Evolutionary conservation across 2,797 vertebrate genomes (phyloP).

Genomic region (Clarias fuscus): DNA sequence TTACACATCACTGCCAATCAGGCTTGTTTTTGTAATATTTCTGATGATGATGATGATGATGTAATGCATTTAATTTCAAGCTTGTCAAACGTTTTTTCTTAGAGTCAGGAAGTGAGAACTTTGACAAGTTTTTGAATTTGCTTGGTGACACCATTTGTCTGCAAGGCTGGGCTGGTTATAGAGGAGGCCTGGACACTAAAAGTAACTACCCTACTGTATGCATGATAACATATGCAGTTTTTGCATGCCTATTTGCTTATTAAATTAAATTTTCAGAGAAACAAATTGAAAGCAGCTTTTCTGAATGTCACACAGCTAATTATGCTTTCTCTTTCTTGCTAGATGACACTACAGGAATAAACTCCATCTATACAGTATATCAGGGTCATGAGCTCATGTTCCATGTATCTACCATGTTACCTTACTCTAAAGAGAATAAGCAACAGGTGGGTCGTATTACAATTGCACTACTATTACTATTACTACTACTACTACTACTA

Average conservation of each 20-base stretch:
- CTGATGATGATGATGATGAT: not conserved
- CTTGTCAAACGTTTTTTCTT: constrained; percentile 36
- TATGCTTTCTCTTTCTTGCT: not conserved
- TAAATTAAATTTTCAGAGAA: not conserved
- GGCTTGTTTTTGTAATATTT: not conserved
- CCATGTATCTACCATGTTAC: constrained; percentile 97
- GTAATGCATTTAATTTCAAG: constrained; percentile 19
- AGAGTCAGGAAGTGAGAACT: constrained; percentile 93
- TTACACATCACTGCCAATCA: not conserved
- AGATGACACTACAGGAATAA: constrained; percentile 97
- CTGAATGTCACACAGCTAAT: not conserved
- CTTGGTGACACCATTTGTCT: constrained; percentile 89
- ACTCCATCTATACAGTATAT: constrained; percentile 96
- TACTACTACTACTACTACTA: not conserved
- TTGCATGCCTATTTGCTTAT: not conserved
- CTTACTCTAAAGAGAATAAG: constrained; percentile 98
- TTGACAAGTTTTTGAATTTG: constrained; percentile 90
- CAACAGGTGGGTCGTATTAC: constrained; percentile 83
- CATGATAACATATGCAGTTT: not conserved
- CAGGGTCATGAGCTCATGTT: constrained; percentile 99
- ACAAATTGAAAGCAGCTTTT: not conserved
- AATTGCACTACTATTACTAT: not conserved
- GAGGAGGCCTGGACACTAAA: constrained; percentile 96
- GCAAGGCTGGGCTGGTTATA: constrained; percentile 96
- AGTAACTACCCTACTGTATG: constrained; percentile 75